Conservation (phyloP, 2,113 vertebrate genomes). For the Bothrops jararaca region DNA sequence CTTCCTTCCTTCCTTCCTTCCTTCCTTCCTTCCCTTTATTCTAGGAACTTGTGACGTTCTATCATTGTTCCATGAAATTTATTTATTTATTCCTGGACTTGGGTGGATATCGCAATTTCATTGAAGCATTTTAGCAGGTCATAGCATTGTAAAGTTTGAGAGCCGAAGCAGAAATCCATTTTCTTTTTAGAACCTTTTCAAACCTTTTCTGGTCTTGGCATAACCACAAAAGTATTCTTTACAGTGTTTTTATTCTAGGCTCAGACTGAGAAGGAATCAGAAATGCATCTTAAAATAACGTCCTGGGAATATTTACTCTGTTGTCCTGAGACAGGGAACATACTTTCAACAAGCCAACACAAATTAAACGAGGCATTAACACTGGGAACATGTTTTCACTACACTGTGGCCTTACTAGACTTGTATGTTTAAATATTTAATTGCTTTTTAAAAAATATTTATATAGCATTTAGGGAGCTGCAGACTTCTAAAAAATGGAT, state of each 20-base stretch:
- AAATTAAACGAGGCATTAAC: not conserved
- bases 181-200: not conserved
- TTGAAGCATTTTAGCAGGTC: not conserved
- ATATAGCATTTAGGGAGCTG: not conserved
- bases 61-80: not conserved
- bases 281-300: slow-evolving; percentile 31
- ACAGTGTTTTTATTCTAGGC: slow-evolving; percentile 10
- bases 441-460: not conserved
- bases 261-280: slow-evolving; percentile 33
- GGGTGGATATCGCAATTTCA: not conserved
- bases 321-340: not conserved
- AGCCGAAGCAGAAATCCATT: not conserved
- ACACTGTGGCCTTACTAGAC: not conserved
- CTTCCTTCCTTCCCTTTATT: too few species aligned
- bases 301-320: slow-evolving; percentile 20
- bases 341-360: slow-evolving; percentile 28
- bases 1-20: too few species aligned
- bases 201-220: slow-evolving; percentile 1
- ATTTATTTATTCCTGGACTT: not conserved
- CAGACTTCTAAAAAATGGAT: not conserved
- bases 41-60: too few species aligned
- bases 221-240: slow-evolving; percentile 39
- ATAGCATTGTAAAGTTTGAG: not conserved
- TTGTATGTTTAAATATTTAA: not conserved
- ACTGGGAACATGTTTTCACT: not conserved